Evolutionary conservation across 2,113 vertebrate species (phyloP).

Genomic region (Coracopsis vasa): DNA sequence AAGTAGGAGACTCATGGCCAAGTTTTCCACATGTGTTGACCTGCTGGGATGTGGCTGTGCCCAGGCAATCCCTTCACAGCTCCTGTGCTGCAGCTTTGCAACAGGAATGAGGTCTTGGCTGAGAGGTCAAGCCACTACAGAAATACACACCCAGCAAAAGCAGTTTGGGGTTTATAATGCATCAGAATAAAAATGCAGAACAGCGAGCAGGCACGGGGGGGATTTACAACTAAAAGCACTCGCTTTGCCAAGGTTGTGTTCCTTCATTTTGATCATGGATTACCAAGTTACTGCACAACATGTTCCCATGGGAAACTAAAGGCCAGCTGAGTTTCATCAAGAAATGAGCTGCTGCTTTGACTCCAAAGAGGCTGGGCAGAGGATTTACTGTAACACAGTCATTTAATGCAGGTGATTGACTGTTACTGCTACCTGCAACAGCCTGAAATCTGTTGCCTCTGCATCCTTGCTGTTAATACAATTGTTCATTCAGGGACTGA

Average conservation of each 20-base stretch:
- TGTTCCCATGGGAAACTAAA: background rate
- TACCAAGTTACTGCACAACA: rapidly evolving
- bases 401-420: conserved; percentile 10
- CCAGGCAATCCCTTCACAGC: background rate
- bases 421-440: background rate
- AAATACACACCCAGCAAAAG: background rate
- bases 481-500: background rate
- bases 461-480: background rate
- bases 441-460: background rate
- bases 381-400: background rate
- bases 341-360: background rate
- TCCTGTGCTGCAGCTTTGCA: background rate
- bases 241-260: background rate
- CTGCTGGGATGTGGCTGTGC: background rate
- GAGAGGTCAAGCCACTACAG: background rate
- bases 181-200: background rate
- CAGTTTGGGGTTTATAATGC: background rate
- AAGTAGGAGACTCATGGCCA: background rate
- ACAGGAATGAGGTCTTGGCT: rapidly evolving
- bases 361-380: background rate
- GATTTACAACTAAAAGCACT: background rate
- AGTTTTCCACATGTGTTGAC: background rate
- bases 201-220: background rate
- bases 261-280: background rate
- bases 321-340: background rate